Percentiles rank a stretch among this genome's conserved stretches.
Evolutionary conservation across 2,797 vertebrate species (phyloP).

Genomic region (Mormyrops attenuatus): DNA sequence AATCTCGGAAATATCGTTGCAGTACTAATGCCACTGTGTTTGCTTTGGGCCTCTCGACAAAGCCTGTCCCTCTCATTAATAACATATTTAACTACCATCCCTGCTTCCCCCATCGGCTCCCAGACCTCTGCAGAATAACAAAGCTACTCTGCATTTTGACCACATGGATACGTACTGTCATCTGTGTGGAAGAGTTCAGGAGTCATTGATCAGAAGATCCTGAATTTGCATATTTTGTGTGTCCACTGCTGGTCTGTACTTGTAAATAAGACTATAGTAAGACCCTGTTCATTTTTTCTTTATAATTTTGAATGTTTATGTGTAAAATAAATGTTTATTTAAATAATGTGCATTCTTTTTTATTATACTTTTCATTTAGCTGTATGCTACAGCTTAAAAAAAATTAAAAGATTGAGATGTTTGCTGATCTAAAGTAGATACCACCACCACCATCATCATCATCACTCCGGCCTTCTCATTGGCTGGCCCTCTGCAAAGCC

Average conservation of each 20-base stretch:
- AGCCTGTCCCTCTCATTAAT: not conserved
- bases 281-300: not conserved
- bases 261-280: not conserved
- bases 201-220: not conserved
- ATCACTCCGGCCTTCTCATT: not conserved
- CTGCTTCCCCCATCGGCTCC: not conserved
- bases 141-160: not conserved
- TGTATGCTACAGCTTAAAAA: not conserved
- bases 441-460: too few species aligned
- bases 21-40: not conserved
- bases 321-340: conserved; percentile 1
- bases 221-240: not conserved
- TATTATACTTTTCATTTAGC: not conserved
- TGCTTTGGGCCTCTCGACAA: not conserved
- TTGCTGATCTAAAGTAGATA: too few species aligned
- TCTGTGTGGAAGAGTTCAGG: not conserved
- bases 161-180: not conserved
- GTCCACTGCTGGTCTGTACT: not conserved
- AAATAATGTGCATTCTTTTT: not conserved
- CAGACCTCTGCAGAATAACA: not conserved
- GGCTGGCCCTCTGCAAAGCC: not conserved
- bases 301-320: not conserved
- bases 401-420: too few species aligned
- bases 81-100: too few species aligned
- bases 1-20: not conserved